Percentiles rank a stretch among this genome's conserved stretches.
phyloP scores from a whole-genome alignment of 1,140 invertebrate species.

The Brachionus rotundiformis region DNA sequence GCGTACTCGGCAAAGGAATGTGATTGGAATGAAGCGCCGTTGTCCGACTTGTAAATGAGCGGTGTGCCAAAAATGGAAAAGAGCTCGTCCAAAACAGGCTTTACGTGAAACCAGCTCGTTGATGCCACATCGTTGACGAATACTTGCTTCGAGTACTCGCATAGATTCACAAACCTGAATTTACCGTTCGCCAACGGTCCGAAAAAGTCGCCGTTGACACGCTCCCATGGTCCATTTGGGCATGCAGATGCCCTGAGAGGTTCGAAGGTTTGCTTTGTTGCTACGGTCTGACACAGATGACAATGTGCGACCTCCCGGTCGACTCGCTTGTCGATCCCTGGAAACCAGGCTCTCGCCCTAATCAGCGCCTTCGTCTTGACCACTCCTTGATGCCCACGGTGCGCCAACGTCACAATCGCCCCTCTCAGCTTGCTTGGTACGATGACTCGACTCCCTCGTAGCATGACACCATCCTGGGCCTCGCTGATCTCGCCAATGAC shows the following conservation, averaged over 20 bases:
- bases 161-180: neutral
- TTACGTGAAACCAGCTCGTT: neutral
- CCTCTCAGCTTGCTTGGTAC: neutral
- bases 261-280: neutral
- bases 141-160: slow-evolving; percentile 3
- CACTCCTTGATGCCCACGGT: slow-evolving; percentile 13
- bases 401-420: neutral
- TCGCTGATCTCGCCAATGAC: neutral
- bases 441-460: neutral
- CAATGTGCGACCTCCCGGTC: neutral
- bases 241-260: neutral
- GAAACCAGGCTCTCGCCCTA: neutral
- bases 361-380: slow-evolving; percentile 24
- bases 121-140: neutral
- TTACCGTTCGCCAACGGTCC: neutral
- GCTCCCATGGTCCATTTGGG: neutral
- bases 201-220: neutral
- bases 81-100: slow-evolving; percentile 34
- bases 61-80: slow-evolving; percentile 54
- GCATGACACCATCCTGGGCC: neutral
- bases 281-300: neutral
- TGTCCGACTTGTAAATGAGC: slow-evolving; percentile 52
- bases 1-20: slow-evolving; percentile 50
- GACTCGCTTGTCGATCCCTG: slow-evolving; percentile 2
- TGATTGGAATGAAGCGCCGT: slow-evolving; percentile 54